Conservation (phyloP, 2,113 vertebrate genomes). For the Ageneiosus marmoratus region DNA sequence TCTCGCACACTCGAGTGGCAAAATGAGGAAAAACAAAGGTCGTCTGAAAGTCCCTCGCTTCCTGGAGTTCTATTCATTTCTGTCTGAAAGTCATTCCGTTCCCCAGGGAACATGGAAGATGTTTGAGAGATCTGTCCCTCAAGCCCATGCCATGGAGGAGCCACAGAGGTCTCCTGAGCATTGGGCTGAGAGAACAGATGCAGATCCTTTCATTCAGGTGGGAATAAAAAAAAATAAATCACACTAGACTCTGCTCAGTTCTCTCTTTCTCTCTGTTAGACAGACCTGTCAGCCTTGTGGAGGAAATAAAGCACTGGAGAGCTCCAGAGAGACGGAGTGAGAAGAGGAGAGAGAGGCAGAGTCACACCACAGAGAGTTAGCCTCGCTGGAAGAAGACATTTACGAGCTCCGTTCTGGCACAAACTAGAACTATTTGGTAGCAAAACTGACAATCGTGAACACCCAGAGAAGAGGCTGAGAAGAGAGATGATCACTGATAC, state of each 20-base stretch:
- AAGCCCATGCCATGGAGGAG: constrained; percentile 65
- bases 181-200: constrained; percentile 28
- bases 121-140: constrained; percentile 57
- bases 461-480: not conserved
- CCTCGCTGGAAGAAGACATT: constrained; percentile 27
- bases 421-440: constrained; percentile 14
- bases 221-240: constrained; percentile 7
- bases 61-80: constrained; percentile 33
- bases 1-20: not conserved
- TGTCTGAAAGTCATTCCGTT: constrained; percentile 41
- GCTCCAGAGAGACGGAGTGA: constrained; percentile 35
- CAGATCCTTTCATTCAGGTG: constrained; percentile 29
- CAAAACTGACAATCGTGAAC: not conserved
- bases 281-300: not conserved
- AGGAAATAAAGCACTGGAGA: constrained; percentile 24
- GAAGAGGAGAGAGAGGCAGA: constrained; percentile 30
- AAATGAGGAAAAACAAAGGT: constrained; percentile 25
- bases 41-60: constrained; percentile 19
- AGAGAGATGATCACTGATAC: not conserved
- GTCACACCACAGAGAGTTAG: constrained; percentile 3
- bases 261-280: not conserved
- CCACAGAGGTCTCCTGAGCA: constrained; percentile 58
- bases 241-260: not conserved
- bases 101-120: constrained; percentile 47
- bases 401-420: constrained; percentile 51